Conservation (phyloP, 2,797 vertebrate genomes). For the Anabacerthia variegaticeps region DNA sequence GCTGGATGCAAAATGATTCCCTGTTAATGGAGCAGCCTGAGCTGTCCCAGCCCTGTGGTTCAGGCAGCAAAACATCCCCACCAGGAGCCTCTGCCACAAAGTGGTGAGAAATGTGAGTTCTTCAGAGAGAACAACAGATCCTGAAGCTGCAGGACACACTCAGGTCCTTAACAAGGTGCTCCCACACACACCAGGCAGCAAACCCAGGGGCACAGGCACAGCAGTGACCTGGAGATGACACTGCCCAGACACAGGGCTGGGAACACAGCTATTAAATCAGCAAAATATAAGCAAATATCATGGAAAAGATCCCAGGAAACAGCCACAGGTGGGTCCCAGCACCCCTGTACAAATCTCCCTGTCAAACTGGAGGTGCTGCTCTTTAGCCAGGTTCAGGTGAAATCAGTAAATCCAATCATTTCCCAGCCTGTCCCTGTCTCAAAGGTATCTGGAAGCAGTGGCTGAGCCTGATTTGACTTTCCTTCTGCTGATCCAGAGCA, state of each 20-base stretch:
- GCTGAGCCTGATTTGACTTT: neutral
- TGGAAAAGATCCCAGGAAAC: neutral
- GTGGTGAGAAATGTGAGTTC: neutral
- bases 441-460: neutral
- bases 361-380: neutral
- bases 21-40: slow-evolving; percentile 15
- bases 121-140: slow-evolving; percentile 24
- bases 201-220: neutral
- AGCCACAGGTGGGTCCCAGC: neutral
- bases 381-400: neutral
- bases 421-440: neutral
- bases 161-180: neutral
- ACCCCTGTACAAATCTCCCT: neutral
- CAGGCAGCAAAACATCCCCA: neutral
- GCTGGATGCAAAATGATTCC: slow-evolving; percentile 10
- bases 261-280: rapidly evolving
- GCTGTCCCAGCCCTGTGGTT: neutral
- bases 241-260: neutral
- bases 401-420: neutral
- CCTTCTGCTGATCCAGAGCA: neutral
- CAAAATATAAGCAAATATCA: neutral
- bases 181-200: neutral
- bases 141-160: slow-evolving; percentile 9
- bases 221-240: no score
- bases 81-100: neutral